A percentile compares a stretch with the other conserved stretches of the same genome.
Conservation (phyloP, 2,797 vertebrate genomes). For the Mus spretus region DNA sequence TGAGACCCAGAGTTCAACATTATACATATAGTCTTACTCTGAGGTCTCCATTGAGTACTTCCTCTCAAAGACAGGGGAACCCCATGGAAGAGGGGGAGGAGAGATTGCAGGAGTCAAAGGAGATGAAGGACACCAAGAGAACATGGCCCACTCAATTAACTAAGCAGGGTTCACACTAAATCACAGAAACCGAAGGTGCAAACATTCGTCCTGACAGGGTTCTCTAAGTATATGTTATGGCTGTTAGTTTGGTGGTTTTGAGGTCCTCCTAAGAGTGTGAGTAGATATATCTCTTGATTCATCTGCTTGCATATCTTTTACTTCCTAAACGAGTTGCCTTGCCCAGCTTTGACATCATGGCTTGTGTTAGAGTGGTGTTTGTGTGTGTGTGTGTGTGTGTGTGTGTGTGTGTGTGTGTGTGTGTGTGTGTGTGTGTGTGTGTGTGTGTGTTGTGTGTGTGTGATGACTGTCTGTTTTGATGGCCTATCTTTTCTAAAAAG, state of each 20-base stretch:
- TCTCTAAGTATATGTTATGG: background rate
- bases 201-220: too few relatives aligned
- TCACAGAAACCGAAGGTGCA: background rate
- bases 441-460: too few relatives aligned
- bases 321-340: background rate
- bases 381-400: too few relatives aligned
- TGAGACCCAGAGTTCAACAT: background rate
- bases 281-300: background rate
- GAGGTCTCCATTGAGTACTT: background rate
- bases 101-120: background rate
- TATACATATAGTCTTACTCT: too few relatives aligned
- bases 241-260: background rate
- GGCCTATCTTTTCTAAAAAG: too few relatives aligned
- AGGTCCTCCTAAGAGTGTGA: background rate
- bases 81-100: background rate
- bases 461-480: too few relatives aligned
- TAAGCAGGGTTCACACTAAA: background rate
- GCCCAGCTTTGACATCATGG: background rate
- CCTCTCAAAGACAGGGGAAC: background rate
- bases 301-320: background rate
- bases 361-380: too few relatives aligned
- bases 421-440: too few relatives aligned
- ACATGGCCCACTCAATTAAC: background rate
- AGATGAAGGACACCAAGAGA: background rate
- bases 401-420: too few relatives aligned